phyloP scores from a whole-genome alignment of 2,113 vertebrate species.

The Pantherophis guttatus region DNA sequence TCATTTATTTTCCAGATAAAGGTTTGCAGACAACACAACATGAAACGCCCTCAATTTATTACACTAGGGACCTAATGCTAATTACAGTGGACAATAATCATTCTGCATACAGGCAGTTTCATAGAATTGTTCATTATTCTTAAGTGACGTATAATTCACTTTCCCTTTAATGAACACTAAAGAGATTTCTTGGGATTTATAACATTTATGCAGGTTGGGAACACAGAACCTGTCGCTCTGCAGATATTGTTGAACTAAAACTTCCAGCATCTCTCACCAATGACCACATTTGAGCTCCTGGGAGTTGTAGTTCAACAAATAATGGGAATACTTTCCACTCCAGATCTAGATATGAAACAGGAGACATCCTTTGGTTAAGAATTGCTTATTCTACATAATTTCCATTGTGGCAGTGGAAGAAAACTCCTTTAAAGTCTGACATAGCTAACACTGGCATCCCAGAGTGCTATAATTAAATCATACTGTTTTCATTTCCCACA shows the following conservation, averaged over 20 bases:
- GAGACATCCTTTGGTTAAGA: conserved; percentile 9
- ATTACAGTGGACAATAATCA: neutral
- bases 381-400: conserved; percentile 44
- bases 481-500: conserved; percentile 53
- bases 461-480: conserved; percentile 63
- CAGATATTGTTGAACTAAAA: neutral
- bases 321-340: neutral
- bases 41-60: neutral
- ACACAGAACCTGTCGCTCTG: neutral
- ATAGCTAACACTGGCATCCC: conserved; percentile 47
- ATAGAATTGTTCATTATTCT: neutral
- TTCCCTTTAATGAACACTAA: conserved; percentile 29
- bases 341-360: conserved; percentile 14
- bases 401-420: conserved; percentile 50
- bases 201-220: neutral
- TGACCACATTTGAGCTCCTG: neutral
- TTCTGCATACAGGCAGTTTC: neutral
- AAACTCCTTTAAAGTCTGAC: conserved; percentile 39
- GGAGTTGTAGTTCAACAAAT: neutral
- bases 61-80: neutral
- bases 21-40: neutral
- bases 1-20: neutral
- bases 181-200: conserved; percentile 45
- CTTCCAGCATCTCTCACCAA: neutral
- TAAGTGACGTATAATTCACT: conserved; percentile 1